Conservation (phyloP, 2,888 invertebrate species). For the Peribatodes rhomboidaria region DNA sequence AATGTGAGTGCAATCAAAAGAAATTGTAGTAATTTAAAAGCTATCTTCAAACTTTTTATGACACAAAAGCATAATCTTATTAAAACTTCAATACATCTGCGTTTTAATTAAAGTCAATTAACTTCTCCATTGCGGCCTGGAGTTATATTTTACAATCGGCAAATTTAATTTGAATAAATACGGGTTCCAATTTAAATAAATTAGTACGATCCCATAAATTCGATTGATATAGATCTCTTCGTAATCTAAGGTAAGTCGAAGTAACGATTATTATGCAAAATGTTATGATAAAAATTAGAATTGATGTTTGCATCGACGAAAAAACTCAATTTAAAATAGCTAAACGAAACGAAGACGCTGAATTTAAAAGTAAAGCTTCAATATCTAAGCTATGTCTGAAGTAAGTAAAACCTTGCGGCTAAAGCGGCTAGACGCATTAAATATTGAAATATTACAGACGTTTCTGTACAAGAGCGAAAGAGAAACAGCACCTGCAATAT, state of each 20-base stretch:
- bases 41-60: slow-evolving; percentile 23
- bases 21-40: slow-evolving; percentile 26
- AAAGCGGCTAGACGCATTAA: slow-evolving; percentile 65
- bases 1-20: slow-evolving; percentile 18
- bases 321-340: background rate
- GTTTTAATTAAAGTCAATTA: slow-evolving; percentile 35
- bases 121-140: slow-evolving; percentile 21
- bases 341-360: slow-evolving; percentile 10
- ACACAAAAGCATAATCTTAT: slow-evolving; percentile 27
- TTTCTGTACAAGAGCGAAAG: slow-evolving; percentile 42
- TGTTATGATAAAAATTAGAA: slow-evolving; percentile 30
- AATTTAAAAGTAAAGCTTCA: slow-evolving; percentile 36
- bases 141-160: slow-evolving; percentile 36
- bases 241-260: slow-evolving; percentile 27
- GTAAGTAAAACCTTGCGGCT: slow-evolving; percentile 49
- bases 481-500: slow-evolving; percentile 60
- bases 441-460: slow-evolving; percentile 61
- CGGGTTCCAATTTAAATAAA: slow-evolving; percentile 41
- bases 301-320: background rate
- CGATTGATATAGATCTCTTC: slow-evolving; percentile 20
- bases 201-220: slow-evolving; percentile 35
- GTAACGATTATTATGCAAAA: slow-evolving; percentile 38
- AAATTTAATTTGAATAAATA: slow-evolving; percentile 36
- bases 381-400: slow-evolving; percentile 47
- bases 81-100: slow-evolving; percentile 19